phyloP scores from a whole-genome alignment of 2,888 invertebrate genomes.

The Lycia hirtaria region DNA sequence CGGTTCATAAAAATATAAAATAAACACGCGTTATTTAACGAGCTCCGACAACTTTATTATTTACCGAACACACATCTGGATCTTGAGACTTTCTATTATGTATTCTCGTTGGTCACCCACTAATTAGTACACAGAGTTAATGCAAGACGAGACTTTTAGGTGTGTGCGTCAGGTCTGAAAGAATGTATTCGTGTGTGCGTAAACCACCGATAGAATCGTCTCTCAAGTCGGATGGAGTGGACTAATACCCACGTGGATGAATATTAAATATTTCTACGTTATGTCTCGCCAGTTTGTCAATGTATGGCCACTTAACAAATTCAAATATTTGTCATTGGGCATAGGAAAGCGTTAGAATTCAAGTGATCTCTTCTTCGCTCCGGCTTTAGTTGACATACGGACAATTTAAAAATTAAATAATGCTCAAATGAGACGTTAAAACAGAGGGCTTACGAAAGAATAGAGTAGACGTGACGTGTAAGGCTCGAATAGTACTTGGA shows the following conservation, averaged over 20 bases:
- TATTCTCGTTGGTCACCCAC: slow-evolving; percentile 83
- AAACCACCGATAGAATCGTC: slow-evolving; percentile 17
- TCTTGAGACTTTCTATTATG: slow-evolving; percentile 81
- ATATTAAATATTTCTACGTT: slow-evolving; percentile 77
- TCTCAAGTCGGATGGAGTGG: slow-evolving; percentile 23
- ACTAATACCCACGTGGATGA: slow-evolving; percentile 63
- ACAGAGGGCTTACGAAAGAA: slow-evolving; percentile 62
- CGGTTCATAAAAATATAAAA: slow-evolving; percentile 71
- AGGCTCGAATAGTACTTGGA: neutral
- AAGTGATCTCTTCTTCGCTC: slow-evolving; percentile 79
- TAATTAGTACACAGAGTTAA: slow-evolving; percentile 84
- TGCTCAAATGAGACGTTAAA: slow-evolving; percentile 77
- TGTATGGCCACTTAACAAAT: slow-evolving; percentile 83
- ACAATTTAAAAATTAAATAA: slow-evolving; percentile 83
- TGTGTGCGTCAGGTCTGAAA: slow-evolving; percentile 19
- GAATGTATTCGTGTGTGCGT: slow-evolving; percentile 43
- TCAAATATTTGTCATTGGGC: slow-evolving; percentile 83
- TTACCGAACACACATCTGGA: slow-evolving; percentile 81
- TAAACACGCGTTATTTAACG: slow-evolving; percentile 71
- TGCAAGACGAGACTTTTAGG: slow-evolving; percentile 67
- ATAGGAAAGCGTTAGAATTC: slow-evolving; percentile 85
- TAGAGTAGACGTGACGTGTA: slow-evolving; percentile 51
- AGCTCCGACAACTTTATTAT: slow-evolving; percentile 73
- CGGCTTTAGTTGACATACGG: slow-evolving; percentile 79
- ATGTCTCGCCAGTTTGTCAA: slow-evolving; percentile 77